A percentile compares a stretch with the other conserved stretches of the same genome.
Evolutionary conservation across 2,888 invertebrate genomes (phyloP).

Genomic region (Xylota sylvarum): DNA sequence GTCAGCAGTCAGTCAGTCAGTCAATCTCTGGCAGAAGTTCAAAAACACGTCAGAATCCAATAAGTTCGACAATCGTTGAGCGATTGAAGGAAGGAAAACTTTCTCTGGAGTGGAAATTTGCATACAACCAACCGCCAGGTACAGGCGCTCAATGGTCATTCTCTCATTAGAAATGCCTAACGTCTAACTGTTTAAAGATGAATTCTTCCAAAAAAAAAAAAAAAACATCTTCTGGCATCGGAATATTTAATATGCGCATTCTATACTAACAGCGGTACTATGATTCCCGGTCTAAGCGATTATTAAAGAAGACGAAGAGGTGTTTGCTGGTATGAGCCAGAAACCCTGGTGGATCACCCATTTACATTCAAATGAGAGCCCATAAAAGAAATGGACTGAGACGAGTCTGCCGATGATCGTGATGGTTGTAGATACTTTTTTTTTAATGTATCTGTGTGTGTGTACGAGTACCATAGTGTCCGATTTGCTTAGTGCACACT

Average conservation of each 20-base stretch:
- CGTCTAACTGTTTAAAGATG: conserved; percentile 55
- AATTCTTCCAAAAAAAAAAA: conserved; percentile 42
- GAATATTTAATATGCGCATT: conserved; percentile 30
- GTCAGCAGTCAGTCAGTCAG: conserved; percentile 35
- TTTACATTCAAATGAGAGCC: conserved; percentile 70
- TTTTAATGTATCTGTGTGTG: conserved; percentile 6
- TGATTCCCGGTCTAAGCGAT: conserved; percentile 58
- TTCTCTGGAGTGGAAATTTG: conserved; percentile 53
- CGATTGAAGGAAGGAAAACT: conserved; percentile 51
- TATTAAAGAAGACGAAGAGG: conserved; percentile 54
- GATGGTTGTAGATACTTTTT: conserved; percentile 14
- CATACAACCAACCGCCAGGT: conserved; percentile 21
- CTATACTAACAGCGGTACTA: conserved; percentile 40
- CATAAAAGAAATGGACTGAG: conserved; percentile 74
- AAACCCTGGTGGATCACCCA: conserved; percentile 65
- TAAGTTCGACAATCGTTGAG: conserved; percentile 35
- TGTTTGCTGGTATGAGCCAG: conserved; percentile 40
- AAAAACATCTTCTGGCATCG: neutral
- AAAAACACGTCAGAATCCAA: conserved; percentile 27
- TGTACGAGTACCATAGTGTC: conserved; percentile 29
- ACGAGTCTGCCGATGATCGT: conserved; percentile 43
- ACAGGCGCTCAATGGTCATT: conserved; percentile 11
- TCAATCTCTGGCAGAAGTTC: conserved; percentile 37
- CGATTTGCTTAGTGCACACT: conserved; percentile 66
- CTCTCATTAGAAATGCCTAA: conserved; percentile 28